Evolutionary conservation across 1,140 invertebrate species (phyloP), one percentile per base, ranked within the genome.

Genomic region (Papilio dardanus): DNA sequence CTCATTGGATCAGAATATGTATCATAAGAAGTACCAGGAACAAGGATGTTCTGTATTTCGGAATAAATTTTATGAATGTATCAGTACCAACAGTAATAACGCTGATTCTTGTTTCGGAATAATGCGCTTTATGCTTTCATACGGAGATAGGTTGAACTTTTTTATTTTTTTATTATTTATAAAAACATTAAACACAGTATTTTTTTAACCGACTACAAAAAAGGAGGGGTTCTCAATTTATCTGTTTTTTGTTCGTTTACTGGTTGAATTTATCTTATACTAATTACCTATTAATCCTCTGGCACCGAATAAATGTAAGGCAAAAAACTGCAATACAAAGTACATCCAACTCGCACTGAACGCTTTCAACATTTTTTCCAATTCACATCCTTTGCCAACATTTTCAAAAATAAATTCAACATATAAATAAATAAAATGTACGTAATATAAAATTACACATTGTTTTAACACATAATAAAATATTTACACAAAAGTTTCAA

Each of bases 341-440:
- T 19, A 24, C 35, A 35, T 69, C 67, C 67, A 40, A 33, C 19
- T 35, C 67, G 31, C 33, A 24, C 33, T 33, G 67, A 35, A 69
- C 35, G 67, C 67, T 21, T 35, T 69, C 67, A 69, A 69, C 67
- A 69, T 69, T 69, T 69, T 69, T 69, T 69, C 67, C 67, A 69
- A 69, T 42, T 16, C 35, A 40, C 35, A 42, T 69, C 67, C 35
- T 69, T 69, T 69, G 35, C 35, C 67, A 69, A 69, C 67, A 69
- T 69, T 69, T 69, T 69, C 21, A 19, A 69, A 69, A 19, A 42
- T 3, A 69, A 69, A 40, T n/a, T 67, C 5, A 67, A 30, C 21
- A 54, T 54, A 14, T 54, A 54, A 54, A 54, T 54, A 24, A 54
- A 24, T 54, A 10, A 30, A 16, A 30, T 62, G 10, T 62, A 62